Conservation (phyloP, 2,797 vertebrate genomes). For the Onychomys arenicola region DNA sequence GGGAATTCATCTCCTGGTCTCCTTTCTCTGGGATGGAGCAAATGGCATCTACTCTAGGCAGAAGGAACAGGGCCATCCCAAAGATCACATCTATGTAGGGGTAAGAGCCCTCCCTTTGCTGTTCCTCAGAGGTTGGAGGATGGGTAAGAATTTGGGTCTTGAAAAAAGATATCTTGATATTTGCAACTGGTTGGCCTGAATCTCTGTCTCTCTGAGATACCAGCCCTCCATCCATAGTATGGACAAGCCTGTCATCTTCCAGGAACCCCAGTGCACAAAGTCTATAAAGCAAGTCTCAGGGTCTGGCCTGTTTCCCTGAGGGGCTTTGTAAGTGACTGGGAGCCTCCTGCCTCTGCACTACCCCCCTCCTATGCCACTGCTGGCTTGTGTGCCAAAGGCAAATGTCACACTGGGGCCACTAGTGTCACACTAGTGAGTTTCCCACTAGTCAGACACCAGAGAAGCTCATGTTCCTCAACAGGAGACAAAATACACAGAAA, state of each 20-base stretch:
- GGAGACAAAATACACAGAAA: slow-evolving; percentile 6
- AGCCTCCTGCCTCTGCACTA: neutral
- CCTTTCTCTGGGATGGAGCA: neutral
- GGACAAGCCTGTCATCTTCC: neutral
- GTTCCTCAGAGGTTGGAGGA: neutral
- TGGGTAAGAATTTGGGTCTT: neutral
- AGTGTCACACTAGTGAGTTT: too few relatives aligned
- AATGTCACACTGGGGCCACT: neutral
- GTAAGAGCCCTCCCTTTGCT: neutral
- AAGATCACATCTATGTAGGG: neutral
- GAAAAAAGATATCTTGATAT: neutral
- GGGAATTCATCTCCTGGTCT: neutral
- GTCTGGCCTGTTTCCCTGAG: too few relatives aligned
- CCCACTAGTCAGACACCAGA: neutral
- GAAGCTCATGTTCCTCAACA: neutral
- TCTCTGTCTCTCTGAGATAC: neutral
- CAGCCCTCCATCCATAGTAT: neutral
- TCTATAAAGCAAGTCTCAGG: neutral
- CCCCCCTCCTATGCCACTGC: neutral
- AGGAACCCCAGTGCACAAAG: neutral
- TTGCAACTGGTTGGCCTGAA: neutral
- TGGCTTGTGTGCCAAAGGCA: neutral
- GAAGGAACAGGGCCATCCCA: neutral
- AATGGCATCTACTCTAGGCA: neutral
- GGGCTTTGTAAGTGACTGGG: neutral